A percentile compares a stretch with the other conserved stretches of the same genome.
These are phyloP conservation scores for Macrobrachium rosenbergii DNA, from an alignment of 1,140 invertebrate species.

Conservation along the genomic window DNA sequence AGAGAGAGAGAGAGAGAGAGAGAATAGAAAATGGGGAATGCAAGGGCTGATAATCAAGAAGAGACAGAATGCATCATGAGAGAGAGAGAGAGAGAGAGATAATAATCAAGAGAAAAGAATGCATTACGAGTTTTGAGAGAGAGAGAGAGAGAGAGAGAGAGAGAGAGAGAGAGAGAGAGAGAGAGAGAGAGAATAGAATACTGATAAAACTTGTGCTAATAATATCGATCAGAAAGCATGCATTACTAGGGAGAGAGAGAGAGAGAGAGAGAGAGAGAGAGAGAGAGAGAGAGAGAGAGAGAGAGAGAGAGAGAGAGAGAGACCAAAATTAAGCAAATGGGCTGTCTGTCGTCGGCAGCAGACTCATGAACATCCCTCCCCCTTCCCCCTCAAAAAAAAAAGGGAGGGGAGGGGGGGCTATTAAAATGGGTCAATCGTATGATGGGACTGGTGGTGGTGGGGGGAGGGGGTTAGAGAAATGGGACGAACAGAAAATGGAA, in stretches of 20 bases:
- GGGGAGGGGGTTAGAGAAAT: background rate
- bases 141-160: too few species aligned
- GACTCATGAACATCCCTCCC: background rate
- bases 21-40: background rate
- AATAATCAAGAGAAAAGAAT: too few species aligned
- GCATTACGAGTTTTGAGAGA: too few species aligned
- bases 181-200: background rate
- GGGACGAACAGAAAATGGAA: background rate
- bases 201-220: background rate
- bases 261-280: background rate
- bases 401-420: background rate
- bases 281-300: background rate
- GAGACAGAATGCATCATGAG: constrained; percentile 4
- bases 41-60: background rate
- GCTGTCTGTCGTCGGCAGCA: background rate
- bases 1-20: constrained; percentile 9
- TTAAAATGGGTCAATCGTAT: background rate
- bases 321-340: too few species aligned
- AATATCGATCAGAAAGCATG: background rate
- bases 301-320: constrained; percentile 16
- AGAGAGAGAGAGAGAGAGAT: too few species aligned
- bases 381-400: background rate
- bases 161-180: background rate
- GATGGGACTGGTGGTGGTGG: background rate
- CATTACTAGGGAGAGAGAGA: constrained; percentile 10